phyloP scores from a whole-genome alignment of 2,797 vertebrate species.

The Fundulus diaphanus region DNA sequence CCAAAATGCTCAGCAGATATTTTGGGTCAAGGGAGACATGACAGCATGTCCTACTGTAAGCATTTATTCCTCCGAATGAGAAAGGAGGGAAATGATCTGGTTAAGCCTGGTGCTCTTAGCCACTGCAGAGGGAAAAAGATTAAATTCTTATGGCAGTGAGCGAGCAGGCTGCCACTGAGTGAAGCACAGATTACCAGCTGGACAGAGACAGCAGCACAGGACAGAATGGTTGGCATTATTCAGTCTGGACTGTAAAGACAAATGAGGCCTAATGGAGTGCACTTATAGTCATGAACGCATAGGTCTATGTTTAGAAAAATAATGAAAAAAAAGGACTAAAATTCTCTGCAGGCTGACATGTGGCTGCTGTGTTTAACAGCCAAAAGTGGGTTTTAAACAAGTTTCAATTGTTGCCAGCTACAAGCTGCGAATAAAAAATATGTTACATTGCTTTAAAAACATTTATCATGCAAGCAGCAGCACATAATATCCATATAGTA shows the following conservation, averaged over 20 bases:
- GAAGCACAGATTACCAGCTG: slow-evolving; percentile 68
- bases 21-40: slow-evolving; percentile 54
- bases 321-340: not conserved
- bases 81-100: slow-evolving; percentile 68
- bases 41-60: slow-evolving; percentile 59
- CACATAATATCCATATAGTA: not conserved
- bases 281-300: slow-evolving; percentile 4
- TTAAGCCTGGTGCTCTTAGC: slow-evolving; percentile 74
- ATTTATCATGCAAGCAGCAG: not conserved
- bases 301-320: not conserved
- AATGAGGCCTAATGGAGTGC: slow-evolving; percentile 11
- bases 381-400: not conserved
- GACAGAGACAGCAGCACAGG: slow-evolving; percentile 47
- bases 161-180: slow-evolving; percentile 65
- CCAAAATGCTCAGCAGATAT: slow-evolving; percentile 59
- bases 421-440: not conserved
- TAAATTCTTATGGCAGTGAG: slow-evolving; percentile 70
- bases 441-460: not conserved
- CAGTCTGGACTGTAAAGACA: slow-evolving; percentile 36
- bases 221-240: slow-evolving; percentile 38
- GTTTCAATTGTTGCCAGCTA: not conserved
- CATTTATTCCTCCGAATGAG: slow-evolving; percentile 65
- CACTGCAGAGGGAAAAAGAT: slow-evolving; percentile 68
- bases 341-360: not conserved
- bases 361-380: not conserved